Conservation (phyloP, 2,888 invertebrate species). For the Rhodophaea formosa region DNA sequence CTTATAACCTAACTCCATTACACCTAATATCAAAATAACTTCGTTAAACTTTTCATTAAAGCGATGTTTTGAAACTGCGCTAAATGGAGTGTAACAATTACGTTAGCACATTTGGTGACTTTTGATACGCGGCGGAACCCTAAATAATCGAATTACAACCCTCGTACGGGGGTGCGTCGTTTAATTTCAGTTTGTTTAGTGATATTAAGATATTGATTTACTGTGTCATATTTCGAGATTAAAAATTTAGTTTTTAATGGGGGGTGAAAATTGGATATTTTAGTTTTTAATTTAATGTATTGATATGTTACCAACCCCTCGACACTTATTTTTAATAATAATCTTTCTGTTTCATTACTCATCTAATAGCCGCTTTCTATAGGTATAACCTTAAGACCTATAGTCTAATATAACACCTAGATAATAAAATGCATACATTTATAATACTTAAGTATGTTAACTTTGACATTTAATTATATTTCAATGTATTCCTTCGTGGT, state of each 20-base stretch:
- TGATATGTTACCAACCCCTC: neutral
- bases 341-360: no score
- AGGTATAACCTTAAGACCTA: no score
- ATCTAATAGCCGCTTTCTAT: no score
- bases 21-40: conserved; percentile 6
- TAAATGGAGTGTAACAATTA: conserved; percentile 63
- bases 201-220: conserved; percentile 41
- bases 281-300: neutral
- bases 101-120: conserved; percentile 42
- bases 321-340: no score
- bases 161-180: conserved; percentile 42
- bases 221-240: conserved; percentile 37
- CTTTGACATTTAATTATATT: no score
- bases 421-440: no score
- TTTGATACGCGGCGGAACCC: conserved; percentile 35
- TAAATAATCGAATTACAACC: conserved; percentile 55
- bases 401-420: no score
- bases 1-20: neutral
- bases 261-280: neutral
- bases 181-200: conserved; percentile 56
- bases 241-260: conserved; percentile 32
- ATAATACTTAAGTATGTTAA: no score
- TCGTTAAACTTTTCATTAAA: conserved; percentile 39
- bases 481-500: no score
- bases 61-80: conserved; percentile 54